Base-by-base conservation (phyloP, 2,797 vertebrate species). In the Yasuhikotakia modesta region DNA sequence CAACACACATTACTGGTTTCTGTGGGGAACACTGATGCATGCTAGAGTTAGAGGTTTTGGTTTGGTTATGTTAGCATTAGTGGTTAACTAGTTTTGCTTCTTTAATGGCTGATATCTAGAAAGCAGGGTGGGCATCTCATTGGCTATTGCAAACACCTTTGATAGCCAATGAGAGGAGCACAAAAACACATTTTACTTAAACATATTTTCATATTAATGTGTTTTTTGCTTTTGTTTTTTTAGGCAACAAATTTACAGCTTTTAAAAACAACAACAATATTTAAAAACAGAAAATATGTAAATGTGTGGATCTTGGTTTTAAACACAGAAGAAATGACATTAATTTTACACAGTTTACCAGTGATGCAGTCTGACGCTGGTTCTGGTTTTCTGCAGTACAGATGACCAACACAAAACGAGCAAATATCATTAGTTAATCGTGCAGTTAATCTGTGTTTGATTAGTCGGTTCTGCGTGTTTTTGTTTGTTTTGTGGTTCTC, bases 401-500 rank as follows among this genome's bases (percentile, higher is more conserved):
- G 32, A 35, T 35, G 32, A 35, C 46, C 46, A 11, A 48, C 16
- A 48, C 12, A 48, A 17, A 46, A 43, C 24, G 21, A 2, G 13
- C 1, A 66, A 66, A 66, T 8, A 39, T 39, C 35, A n/a, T n/a
- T n/a, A 39, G 35, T 39, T 6, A 39, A 39, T 8, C 8, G 0
- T 39, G 8, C 5, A 39, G 24, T 60, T 4, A 27, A 27, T 60
- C 4, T 27, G 7, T 22, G 11, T 70, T 63, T 68, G 22, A 11
- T 14, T 66, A 52, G 48, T 64, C 16, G 5, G 21, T 64, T 19
- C 60, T 63, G 12, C 35, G 63, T 61, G 74, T 71, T 67, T 61
- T 39, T 39, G 35, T 53, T 50, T 27, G 46, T 61, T 39, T 63
- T 57, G 73, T 78, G n/a, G n/a, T n/a, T n/a, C n/a, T n/a, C n/a